These are phyloP conservation scores for Salvelinus alpinus DNA, from an alignment of 2,113 vertebrate species.

Conservation along the genomic window DNA sequence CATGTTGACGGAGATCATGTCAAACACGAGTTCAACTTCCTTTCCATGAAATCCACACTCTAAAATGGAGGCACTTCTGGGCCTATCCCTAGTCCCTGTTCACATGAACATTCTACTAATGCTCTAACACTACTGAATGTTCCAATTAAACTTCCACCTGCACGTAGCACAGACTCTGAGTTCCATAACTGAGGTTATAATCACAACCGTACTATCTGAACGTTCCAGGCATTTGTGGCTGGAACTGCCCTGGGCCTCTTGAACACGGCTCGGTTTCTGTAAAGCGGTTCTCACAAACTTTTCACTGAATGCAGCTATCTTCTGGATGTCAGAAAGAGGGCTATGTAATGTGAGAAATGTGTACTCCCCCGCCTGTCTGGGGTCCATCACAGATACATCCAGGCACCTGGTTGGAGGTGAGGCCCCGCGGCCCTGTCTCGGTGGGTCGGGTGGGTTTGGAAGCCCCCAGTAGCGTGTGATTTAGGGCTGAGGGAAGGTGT, in stretches of 20 bases:
- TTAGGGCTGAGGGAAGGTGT: slow-evolving; percentile 45
- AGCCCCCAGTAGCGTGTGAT: slow-evolving; percentile 33
- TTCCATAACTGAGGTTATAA: no score
- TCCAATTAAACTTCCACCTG: no score
- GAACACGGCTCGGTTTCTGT: no score
- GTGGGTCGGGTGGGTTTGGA: slow-evolving; percentile 4
- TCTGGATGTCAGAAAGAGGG: background rate
- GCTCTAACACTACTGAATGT: no score
- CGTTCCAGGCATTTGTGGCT: no score
- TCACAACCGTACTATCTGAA: no score
- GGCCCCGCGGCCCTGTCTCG: slow-evolving; percentile 8
- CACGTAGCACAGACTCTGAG: no score
- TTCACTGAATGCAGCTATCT: background rate
- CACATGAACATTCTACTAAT: no score
- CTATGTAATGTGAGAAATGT: slow-evolving; percentile 33
- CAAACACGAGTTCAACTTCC: background rate
- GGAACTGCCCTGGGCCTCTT: no score
- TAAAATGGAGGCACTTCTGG: background rate
- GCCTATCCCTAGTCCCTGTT: background rate
- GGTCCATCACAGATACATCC: slow-evolving; percentile 40
- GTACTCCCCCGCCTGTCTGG: slow-evolving; percentile 39
- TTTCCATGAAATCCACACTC: slow-evolving; percentile 17
- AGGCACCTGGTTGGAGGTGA: slow-evolving; percentile 44
- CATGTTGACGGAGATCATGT: slow-evolving; percentile 3
- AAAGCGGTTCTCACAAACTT: no score